A percentile compares a stretch with the other conserved stretches of the same genome.
These are phyloP conservation scores for Cardiocondyla obscurior DNA, from an alignment of 1,140 invertebrate species.

Conservation along the genomic window DNA sequence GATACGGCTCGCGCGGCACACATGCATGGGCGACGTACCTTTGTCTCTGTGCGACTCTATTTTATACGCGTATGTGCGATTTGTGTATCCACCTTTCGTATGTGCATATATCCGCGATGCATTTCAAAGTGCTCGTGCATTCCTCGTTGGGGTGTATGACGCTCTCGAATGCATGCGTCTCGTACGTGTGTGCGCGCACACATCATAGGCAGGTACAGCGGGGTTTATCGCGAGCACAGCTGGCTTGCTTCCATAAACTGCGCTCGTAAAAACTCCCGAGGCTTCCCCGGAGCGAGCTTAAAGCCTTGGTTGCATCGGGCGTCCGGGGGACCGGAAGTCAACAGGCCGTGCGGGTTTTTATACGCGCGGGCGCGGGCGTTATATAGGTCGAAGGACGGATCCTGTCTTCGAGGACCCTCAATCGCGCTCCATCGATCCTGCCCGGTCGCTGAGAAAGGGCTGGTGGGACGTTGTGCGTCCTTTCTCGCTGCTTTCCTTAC, in stretches of 20 bases:
- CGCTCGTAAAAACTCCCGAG: constrained; percentile 64
- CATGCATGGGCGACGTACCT: neutral
- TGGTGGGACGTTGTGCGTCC: neutral
- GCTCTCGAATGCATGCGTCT: neutral
- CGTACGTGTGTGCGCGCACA: neutral
- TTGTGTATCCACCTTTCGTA: neutral
- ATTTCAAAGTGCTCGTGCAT: neutral
- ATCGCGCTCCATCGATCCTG: constrained; percentile 60
- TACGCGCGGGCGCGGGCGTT: neutral
- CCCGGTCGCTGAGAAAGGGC: constrained; percentile 31
- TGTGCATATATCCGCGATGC: neutral
- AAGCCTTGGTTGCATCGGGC: constrained; percentile 28
- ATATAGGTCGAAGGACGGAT: constrained; percentile 56
- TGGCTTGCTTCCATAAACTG: constrained; percentile 62
- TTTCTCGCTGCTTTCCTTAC: constrained; percentile 20
- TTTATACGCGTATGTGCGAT: neutral
- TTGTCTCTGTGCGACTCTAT: neutral
- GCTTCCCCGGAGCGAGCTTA: constrained; percentile 39
- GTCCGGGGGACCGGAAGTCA: constrained; percentile 35
- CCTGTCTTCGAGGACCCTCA: constrained; percentile 51
- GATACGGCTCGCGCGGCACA: neutral
- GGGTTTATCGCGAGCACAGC: constrained; percentile 65
- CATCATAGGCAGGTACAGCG: constrained; percentile 1
- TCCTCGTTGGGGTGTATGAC: neutral
- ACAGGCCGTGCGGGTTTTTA: neutral